Conservation (phyloP, 2,888 invertebrate species). For the Cactoblastis cactorum region DNA sequence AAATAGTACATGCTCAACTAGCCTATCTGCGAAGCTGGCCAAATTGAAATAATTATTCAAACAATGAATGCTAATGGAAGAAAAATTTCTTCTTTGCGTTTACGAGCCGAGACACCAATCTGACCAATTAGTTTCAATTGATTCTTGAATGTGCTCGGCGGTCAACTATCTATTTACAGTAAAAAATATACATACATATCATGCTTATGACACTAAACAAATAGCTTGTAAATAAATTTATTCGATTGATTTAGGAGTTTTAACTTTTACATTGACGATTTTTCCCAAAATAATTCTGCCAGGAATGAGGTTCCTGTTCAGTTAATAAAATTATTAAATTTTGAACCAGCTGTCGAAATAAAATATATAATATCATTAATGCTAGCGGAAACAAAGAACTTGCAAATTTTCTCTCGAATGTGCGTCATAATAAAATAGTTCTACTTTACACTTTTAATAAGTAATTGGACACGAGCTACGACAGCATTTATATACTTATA, state of each 20-base stretch:
- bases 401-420: neutral
- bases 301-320: too few relatives aligned
- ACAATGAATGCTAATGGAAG: conserved; percentile 7
- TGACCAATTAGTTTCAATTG: conserved; percentile 65
- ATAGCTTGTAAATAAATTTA: too few relatives aligned
- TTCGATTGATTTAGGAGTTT: too few relatives aligned
- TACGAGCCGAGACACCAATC: conserved; percentile 37
- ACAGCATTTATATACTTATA: neutral
- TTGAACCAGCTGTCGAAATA: neutral
- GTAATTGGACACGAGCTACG: neutral
- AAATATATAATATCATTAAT: neutral
- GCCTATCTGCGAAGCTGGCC: conserved; percentile 7
- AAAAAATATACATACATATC: too few relatives aligned
- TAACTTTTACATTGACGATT: too few relatives aligned
- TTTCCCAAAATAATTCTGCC: too few relatives aligned
- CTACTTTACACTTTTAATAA: neutral
- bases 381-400: neutral
- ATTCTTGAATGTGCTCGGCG: conserved; percentile 44
- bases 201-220: too few relatives aligned
- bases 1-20: neutral
- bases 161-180: conserved; percentile 28
- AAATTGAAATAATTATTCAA: neutral
- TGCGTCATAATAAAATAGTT: neutral
- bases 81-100: conserved; percentile 27
- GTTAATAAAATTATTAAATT: too few relatives aligned